Evolutionary conservation across 2,888 invertebrate species (phyloP), one percentile per base, ranked within the genome.

Genomic region (Protodeltote pygarga): DNA sequence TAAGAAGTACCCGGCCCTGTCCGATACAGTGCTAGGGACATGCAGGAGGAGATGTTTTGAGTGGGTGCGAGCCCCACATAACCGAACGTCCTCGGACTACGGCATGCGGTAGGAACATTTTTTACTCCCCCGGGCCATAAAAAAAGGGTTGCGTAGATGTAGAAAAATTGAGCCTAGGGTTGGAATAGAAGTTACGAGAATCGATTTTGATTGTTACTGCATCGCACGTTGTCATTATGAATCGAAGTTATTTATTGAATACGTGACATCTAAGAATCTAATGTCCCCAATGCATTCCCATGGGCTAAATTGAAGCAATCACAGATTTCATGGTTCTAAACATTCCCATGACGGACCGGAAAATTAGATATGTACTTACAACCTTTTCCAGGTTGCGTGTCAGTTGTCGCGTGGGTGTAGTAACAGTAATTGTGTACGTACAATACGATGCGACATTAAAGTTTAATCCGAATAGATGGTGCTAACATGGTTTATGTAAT

Each of bases 351-450:
- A 33, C 23, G 9, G 38, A 41, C 5, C 8, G 6, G 15, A 32
- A n/a, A 40, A 21, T 20, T 34, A 17, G n/a, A 42, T 19, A 48
- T 50, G 16, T 15, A 24, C 15, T 39, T 19, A 5, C 21, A 41
- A 29, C 25, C 8, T 39, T 58, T 53, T 28, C 21, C 29, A 9
- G 39, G 13, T 55, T 42, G 35, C 52, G 50, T 67, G 68, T 40
- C 33, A 29, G 11, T 45, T 33, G 47, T 37, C 44, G 38, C 25
- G 35, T 39, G 28, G 28, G 34, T 39, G 31, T 15, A 29, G 24
- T 14, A 24, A n/a, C 5, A 11, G 6, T 2, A 2, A 6, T 6
- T 19, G 6, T 4, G 4, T 15, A 9, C 21, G 11, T 10, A 33
- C 5, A 13, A 20, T 13, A 38, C 29, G 46, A 29, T 5, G 21